Percentiles rank a stretch among this genome's conserved stretches.
phyloP scores from a whole-genome alignment of 2,797 vertebrate genomes.

The Hypotaenidia okinawae region DNA sequence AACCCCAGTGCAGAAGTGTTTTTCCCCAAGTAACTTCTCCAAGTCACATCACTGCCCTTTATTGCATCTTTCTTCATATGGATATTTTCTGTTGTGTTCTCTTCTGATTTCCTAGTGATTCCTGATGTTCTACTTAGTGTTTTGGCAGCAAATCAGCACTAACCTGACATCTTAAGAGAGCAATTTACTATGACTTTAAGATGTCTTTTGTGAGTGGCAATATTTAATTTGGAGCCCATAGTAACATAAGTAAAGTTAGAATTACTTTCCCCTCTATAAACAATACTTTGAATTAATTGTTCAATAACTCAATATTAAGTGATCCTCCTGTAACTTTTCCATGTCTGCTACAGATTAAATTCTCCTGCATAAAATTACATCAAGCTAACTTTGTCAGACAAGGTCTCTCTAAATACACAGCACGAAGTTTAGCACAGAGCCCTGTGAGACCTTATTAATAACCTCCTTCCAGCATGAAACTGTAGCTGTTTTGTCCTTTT shows the following conservation, averaged over 20 bases:
- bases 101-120: constrained; percentile 19
- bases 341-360: constrained; percentile 8
- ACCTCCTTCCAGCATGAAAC: neutral
- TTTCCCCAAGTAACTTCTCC: neutral
- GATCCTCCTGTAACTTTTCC: constrained; percentile 27
- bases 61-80: neutral
- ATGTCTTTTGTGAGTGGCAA: neutral
- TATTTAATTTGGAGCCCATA: constrained; percentile 28
- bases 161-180: constrained; percentile 43
- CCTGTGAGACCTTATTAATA: neutral
- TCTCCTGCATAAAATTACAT: constrained; percentile 24
- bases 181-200: constrained; percentile 29
- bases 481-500: neutral
- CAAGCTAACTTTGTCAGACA: neutral
- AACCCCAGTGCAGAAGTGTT: neutral
- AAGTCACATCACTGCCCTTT: neutral
- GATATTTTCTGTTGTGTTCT: constrained; percentile 12
- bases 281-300: constrained; percentile 46
- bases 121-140: constrained; percentile 14
- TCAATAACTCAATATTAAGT: constrained; percentile 42
- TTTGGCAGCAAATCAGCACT: constrained; percentile 53
- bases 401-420: neutral
- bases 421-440: neutral
- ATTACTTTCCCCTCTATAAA: constrained; percentile 51
- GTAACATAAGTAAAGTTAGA: constrained; percentile 16